Percentiles rank a stretch among this genome's conserved stretches.
These are phyloP conservation scores for Melanotaenia parkinsoni DNA, from an alignment of 2,797 vertebrate genomes.

Conservation along the genomic window DNA sequence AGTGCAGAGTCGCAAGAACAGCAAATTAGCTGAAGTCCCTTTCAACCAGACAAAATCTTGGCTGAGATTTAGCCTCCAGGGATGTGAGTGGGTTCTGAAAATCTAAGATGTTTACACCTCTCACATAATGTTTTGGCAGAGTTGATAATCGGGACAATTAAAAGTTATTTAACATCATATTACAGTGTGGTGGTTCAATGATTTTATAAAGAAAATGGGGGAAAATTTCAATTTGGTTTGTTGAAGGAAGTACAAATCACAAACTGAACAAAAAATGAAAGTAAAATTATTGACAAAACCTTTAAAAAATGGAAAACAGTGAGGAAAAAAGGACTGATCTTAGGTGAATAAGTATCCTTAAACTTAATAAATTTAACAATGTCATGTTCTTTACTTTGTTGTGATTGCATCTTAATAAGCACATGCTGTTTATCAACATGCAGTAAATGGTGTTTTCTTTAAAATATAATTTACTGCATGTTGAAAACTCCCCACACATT, in stretches of 20 bases:
- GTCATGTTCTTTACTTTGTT: not conserved
- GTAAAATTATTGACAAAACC: not conserved
- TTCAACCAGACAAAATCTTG: not conserved
- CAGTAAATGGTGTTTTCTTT: not conserved
- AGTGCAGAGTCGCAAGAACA: not conserved
- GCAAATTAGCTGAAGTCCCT: not conserved
- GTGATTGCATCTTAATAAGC: not conserved
- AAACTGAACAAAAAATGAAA: not conserved
- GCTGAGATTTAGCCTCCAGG: not conserved
- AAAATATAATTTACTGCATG: too few species aligned
- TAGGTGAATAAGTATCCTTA: not conserved
- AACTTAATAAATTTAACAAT: not conserved
- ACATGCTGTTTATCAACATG: not conserved
- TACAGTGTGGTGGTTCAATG: constrained; percentile 13
- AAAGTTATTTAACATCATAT: constrained; percentile 30
- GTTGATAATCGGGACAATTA: constrained; percentile 11
- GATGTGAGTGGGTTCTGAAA: not conserved
- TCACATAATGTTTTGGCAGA: not conserved
- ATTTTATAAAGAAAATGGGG: constrained; percentile 13
- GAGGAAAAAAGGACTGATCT: too few species aligned
- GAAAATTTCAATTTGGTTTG: constrained; percentile 12
- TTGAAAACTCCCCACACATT: not conserved
- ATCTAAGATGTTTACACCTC: not conserved
- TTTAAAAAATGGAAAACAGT: not conserved
- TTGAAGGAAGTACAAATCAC: constrained; percentile 3